A percentile compares a stretch with the other conserved stretches of the same genome.
Evolutionary conservation across 1,140 invertebrate species (phyloP).

Genomic region (Drosophila watanabei): DNA sequence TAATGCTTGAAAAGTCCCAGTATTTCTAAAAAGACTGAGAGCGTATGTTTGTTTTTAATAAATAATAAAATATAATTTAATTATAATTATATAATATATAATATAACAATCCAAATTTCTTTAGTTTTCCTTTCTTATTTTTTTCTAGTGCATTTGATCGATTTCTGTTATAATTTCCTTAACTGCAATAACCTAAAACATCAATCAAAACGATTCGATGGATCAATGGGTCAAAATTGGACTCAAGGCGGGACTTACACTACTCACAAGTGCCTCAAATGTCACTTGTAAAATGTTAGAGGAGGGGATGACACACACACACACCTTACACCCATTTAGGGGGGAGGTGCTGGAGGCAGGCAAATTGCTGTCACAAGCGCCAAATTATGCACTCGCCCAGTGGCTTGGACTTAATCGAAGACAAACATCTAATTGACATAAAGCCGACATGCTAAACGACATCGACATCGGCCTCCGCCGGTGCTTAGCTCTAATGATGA

Average conservation of each 20-base stretch:
- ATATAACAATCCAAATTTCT: not conserved
- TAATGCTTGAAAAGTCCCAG: too few species aligned
- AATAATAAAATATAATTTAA: not conserved
- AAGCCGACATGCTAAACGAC: slow-evolving; percentile 80
- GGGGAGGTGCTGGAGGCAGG: slow-evolving; percentile 23
- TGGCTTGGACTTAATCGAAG: slow-evolving; percentile 71
- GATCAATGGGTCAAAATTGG: slow-evolving; percentile 57
- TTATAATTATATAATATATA: not conserved
- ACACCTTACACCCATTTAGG: slow-evolving; percentile 4
- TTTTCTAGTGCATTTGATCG: slow-evolving; percentile 3
- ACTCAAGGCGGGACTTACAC: slow-evolving; percentile 20
- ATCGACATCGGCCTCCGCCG: slow-evolving; percentile 42
- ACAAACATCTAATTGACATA: slow-evolving; percentile 83
- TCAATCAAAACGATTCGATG: slow-evolving; percentile 51
- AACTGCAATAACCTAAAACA: slow-evolving; percentile 26
- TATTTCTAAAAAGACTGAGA: too few species aligned
- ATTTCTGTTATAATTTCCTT: slow-evolving; percentile 16
- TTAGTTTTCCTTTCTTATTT: not conserved
- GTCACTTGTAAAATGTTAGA: not conserved
- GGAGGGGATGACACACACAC: not conserved
- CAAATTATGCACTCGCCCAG: slow-evolving; percentile 74
- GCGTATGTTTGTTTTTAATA: not conserved
- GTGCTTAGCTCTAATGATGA: slow-evolving; percentile 58
- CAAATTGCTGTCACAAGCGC: slow-evolving; percentile 80
- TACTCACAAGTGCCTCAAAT: slow-evolving; percentile 51